Base-by-base conservation (phyloP, 2,888 invertebrate genomes). In the Homarus gammarus region DNA sequence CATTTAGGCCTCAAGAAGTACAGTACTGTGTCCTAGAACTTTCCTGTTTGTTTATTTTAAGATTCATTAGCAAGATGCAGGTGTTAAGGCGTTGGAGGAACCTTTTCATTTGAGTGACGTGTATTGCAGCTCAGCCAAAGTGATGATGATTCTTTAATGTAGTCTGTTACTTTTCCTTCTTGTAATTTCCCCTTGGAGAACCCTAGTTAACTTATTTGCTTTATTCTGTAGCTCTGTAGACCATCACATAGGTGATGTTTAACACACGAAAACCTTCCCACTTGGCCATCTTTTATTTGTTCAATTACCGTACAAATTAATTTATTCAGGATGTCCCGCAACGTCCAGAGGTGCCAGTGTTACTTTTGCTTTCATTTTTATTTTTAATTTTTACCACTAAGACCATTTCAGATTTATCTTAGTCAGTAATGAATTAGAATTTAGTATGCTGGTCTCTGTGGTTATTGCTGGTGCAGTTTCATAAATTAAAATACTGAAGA, bases 321-420 rank as follows among this genome's bases (percentile, higher is more conserved):
- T 44, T 75, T 44, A 44, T 44, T 75, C 15, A 12, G 40, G n/a
- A 27, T 75, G 44, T 40, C 40, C 73, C 38, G 44, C 40, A 72
- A 44, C 40, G 84, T 75, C 75, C 72, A 84, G 75, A 44, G 75
- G 18, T 84, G n/a, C 75, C 84, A 84, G 73, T 84, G 27, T 84
- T 84, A 51, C 27, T 31, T 49, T 72, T 83, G 49, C 40, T 22
- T 33, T 27, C 22, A 56, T 44, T 51, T 49, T 70, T 73, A 12
- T 22, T 27, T 77, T 36, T 33, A 33, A 27, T 68, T 68, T 84
- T 84, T 49, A n/a, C 56, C 31, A 72, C 22, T 15, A 31, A 84
- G 61, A 64, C 27, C 40, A 61, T 78, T 78, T 78, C 78, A 78
- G 78, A 78, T 78, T 56, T 56, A 78, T 44, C 64, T 36, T 79